phyloP scores from a whole-genome alignment of 2,888 invertebrate genomes.

The Papilio gigon region DNA sequence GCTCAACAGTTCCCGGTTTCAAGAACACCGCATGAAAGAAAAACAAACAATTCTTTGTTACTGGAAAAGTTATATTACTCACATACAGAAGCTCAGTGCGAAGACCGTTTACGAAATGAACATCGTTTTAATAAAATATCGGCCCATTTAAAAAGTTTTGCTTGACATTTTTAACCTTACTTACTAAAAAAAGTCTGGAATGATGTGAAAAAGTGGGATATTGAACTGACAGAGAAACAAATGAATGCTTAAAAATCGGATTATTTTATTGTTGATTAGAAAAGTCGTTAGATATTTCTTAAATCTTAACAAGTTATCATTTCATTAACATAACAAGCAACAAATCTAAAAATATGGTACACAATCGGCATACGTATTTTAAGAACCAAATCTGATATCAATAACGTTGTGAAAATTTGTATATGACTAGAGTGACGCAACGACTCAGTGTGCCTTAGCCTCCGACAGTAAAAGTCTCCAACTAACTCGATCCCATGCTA shows the following conservation, averaged over 20 bases:
- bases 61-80: slow-evolving; percentile 26
- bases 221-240: not conserved
- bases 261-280: no score
- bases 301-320: no score
- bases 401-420: no score
- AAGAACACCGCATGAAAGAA: slow-evolving; percentile 19
- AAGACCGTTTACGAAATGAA: slow-evolving; percentile 2
- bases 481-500: no score
- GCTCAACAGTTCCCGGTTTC: slow-evolving; percentile 20
- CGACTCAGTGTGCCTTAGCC: no score
- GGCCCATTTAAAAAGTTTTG: not conserved
- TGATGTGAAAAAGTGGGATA: not conserved
- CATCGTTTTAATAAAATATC: slow-evolving; percentile 23
- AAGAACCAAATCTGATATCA: no score
- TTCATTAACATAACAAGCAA: not conserved
- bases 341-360: not conserved
- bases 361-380: not conserved
- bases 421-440: no score
- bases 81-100: slow-evolving; percentile 7
- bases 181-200: not conserved
- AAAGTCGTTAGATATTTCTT: not conserved
- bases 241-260: not conserved
- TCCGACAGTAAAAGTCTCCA: no score
- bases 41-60: slow-evolving; percentile 26
- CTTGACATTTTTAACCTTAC: not conserved